These are phyloP conservation scores for Thamnophis sirtalis DNA, from an alignment of 2,113 vertebrate genomes.

Conservation along the genomic window DNA sequence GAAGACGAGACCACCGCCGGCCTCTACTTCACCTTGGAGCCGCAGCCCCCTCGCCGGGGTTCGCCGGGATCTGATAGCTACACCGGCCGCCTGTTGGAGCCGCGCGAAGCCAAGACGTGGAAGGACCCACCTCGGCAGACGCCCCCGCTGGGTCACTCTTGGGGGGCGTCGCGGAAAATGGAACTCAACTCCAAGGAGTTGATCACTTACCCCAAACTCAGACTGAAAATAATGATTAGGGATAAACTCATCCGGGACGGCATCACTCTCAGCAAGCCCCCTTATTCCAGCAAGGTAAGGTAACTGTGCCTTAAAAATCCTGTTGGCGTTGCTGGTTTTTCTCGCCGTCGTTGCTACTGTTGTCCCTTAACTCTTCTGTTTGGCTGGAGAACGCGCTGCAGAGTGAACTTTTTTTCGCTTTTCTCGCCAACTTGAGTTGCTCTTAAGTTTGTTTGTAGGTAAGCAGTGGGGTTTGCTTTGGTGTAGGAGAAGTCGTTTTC, in stretches of 20 bases:
- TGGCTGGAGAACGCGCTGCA: background rate
- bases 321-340: background rate
- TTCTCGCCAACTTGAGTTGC: background rate
- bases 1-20: slow-evolving; percentile 84
- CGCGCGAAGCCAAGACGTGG: slow-evolving; percentile 73
- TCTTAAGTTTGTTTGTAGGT: background rate
- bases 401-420: background rate
- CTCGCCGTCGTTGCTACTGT: background rate
- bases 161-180: slow-evolving; percentile 63
- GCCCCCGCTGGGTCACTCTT: slow-evolving; percentile 34
- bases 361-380: too few species aligned
- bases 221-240: slow-evolving; percentile 97
- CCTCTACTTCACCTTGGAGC: slow-evolving; percentile 94
- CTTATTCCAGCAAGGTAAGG: slow-evolving; percentile 93
- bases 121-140: slow-evolving; percentile 53
- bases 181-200: slow-evolving; percentile 69
- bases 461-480: background rate
- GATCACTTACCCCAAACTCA: slow-evolving; percentile 85
- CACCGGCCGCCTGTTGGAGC: slow-evolving; percentile 72
- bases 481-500: background rate
- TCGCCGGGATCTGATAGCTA: slow-evolving; percentile 62
- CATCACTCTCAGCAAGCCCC: slow-evolving; percentile 86
- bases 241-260: slow-evolving; percentile 93
- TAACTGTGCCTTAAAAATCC: slow-evolving; percentile 29
- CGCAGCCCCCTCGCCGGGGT: slow-evolving; percentile 59